Evolutionary conservation across 1,140 invertebrate genomes (phyloP).

Genomic region (Calephelis virginiensis): DNA sequence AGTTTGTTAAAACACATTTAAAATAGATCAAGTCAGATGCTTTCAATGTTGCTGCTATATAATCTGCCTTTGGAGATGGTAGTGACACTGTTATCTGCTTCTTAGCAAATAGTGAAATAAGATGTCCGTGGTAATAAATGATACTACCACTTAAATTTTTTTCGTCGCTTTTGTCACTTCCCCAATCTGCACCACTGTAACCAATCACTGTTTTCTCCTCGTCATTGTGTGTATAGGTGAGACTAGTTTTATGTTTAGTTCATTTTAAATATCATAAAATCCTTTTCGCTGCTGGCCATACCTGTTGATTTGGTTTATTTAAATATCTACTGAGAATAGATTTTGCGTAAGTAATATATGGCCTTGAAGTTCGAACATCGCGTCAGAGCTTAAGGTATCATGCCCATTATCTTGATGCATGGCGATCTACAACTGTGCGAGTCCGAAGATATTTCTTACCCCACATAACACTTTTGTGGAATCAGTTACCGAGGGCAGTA

Average conservation of each 20-base stretch:
- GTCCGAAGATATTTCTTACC: no score
- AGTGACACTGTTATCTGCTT: neutral
- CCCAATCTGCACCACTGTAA: neutral
- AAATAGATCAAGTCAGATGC: no score
- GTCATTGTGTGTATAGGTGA: neutral
- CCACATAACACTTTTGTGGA: no score
- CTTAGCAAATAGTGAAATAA: neutral
- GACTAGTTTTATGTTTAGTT: no score
- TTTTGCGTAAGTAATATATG: no score
- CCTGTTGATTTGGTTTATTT: no score
- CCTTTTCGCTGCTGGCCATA: neutral
- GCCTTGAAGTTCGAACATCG: no score
- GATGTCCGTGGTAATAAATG: neutral
- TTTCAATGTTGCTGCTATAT: neutral
- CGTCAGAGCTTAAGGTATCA: no score
- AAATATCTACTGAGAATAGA: no score
- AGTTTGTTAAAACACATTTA: neutral
- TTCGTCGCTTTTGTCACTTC: neutral
- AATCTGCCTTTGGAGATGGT: neutral
- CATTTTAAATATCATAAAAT: neutral
- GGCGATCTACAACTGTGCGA: no score
- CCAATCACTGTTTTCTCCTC: neutral
- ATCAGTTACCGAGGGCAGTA: no score
- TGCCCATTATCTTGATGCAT: no score
- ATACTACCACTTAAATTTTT: slow-evolving; percentile 3